These are phyloP conservation scores for Melanotaenia nigrans DNA, from an alignment of 2,797 vertebrate genomes.

Conservation along the genomic window DNA sequence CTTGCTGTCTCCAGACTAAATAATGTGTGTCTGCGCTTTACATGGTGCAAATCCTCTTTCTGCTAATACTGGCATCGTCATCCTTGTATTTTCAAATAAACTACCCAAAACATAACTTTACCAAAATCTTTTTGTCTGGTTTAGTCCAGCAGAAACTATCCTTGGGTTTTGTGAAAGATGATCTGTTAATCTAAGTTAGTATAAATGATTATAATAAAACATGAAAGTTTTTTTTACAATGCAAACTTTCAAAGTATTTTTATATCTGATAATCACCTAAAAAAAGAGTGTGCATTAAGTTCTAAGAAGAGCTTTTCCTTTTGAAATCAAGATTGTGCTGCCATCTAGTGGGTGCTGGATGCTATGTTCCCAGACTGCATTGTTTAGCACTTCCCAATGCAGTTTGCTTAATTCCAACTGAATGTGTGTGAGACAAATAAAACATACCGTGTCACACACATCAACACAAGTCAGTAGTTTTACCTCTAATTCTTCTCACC, in stretches of 20 bases:
- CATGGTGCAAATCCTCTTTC: neutral
- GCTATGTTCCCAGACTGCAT: neutral
- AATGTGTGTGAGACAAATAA: slow-evolving; percentile 11
- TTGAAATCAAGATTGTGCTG: slow-evolving; percentile 16
- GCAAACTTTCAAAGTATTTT: neutral
- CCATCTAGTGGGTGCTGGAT: slow-evolving; percentile 42
- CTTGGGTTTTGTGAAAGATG: neutral
- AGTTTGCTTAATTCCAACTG: neutral
- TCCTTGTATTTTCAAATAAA: neutral
- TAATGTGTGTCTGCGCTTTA: no score
- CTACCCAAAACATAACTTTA: no score
- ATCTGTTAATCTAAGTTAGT: neutral
- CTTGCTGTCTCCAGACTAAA: no score
- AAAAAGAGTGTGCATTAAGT: no score
- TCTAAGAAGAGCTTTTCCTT: neutral
- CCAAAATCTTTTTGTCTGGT: neutral
- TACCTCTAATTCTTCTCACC: neutral
- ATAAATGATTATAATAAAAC: no score
- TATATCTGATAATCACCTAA: neutral
- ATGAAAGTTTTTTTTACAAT: neutral
- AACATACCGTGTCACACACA: neutral
- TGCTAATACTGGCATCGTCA: neutral
- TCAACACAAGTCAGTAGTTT: neutral
- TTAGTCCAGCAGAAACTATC: neutral
- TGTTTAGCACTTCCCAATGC: neutral